Base-by-base conservation (phyloP, 2,888 invertebrate genomes). In the Pinctada fucata region DNA sequence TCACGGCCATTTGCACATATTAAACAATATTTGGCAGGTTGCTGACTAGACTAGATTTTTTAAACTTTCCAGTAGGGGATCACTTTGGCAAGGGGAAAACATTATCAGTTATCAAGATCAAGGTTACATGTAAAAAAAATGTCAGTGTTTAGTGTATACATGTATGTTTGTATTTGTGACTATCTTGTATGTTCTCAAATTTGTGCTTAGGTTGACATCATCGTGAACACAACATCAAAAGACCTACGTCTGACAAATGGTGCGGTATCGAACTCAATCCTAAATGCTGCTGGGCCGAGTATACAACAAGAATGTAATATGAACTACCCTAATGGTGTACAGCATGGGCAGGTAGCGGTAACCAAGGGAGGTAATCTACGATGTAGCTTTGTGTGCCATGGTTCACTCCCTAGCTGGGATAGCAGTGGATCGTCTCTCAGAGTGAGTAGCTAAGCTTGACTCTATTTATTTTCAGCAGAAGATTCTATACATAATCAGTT, bases 191-290 rank as follows among this genome's bases (percentile, higher is more conserved):
- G 31, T 31, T 31, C 31, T 31, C 31, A 31, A 31, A 31, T 31
- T 31, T 31, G 31, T 31, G 31, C 50, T n/a, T 78, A 90, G 90
- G 87, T 85, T 64, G 88, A 89, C 82, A 86, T 87, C 0, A 84
- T 90, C 48, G 88, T 90, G 4, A 90, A 90, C 79, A 86, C 89
- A 0, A 83, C 85, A n/a, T 83, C 83, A 2, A 72, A 83, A 45
- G 83, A 83, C 31, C 80, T 90, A 52, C 79, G 86, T 10, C 80
- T 90, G 47, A 75, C 65, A 13, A 81, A 80, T 70, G 90, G 90
- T 0, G 81, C 79, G 6, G 83, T 88, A 6, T 87, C 89, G 2
- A 81, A 75, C 52, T 84, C 87, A 16, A 64, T 90, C 4, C 72
- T 86, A 31, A 74, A 81, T 31, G 86, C 80, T 13, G 88, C 82